Evolutionary conservation across 2,888 invertebrate species (phyloP).

Genomic region (Therioaphis trifolii): DNA sequence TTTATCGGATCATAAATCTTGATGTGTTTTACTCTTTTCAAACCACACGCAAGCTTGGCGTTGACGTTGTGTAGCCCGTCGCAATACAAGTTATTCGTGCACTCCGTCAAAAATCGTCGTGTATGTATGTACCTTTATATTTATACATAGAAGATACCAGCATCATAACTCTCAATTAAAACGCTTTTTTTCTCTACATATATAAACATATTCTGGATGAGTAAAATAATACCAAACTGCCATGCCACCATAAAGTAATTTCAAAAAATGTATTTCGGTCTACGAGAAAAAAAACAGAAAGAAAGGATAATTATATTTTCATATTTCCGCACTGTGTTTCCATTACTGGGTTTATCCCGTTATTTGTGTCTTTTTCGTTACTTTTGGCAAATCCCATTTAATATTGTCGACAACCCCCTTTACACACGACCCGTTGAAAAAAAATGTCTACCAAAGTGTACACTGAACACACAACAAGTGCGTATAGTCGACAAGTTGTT

Average conservation of each 20-base stretch:
- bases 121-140: too few species aligned
- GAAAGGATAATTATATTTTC: constrained; percentile 26
- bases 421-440: not conserved
- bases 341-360: not conserved
- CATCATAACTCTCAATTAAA: not conserved
- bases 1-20: constrained; percentile 46
- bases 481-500: constrained; percentile 11
- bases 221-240: not conserved
- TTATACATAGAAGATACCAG: not conserved
- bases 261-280: constrained; percentile 4
- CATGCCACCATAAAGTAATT: not conserved
- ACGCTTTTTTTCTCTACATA: too few species aligned
- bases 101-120: not conserved
- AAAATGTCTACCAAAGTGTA: not conserved
- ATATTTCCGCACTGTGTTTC: not conserved
- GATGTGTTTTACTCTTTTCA: constrained; percentile 3
- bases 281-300: not conserved
- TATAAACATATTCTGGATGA: too few species aligned
- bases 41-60: not conserved
- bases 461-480: constrained; percentile 48
- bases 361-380: constrained; percentile 16
- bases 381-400: constrained; percentile 30
- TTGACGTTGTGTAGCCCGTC: not conserved
- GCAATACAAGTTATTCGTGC: not conserved
- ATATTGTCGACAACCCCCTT: constrained; percentile 3